Conservation (phyloP, 2,888 invertebrate species). For the Xanthorhoe spadicearia region DNA sequence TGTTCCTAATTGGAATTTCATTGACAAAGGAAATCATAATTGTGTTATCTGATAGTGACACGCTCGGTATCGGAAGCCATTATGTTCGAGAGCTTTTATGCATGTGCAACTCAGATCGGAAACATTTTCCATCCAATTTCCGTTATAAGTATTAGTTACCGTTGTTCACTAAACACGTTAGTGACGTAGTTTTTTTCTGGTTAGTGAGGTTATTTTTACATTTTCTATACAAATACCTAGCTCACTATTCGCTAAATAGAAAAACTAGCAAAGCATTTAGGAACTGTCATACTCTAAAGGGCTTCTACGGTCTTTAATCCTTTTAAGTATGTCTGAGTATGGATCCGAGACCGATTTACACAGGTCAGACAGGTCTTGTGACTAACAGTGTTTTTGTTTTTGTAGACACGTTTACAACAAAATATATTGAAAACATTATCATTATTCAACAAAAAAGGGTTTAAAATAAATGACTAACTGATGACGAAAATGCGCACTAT, state of each 20-base stretch:
- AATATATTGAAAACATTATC: neutral
- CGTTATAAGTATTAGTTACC: neutral
- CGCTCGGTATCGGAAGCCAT: conserved; percentile 17
- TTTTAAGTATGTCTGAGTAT: neutral
- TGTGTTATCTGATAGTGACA: conserved; percentile 24
- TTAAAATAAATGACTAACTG: neutral
- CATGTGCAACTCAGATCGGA: conserved; percentile 18
- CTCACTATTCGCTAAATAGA: neutral
- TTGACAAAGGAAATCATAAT: conserved; percentile 14
- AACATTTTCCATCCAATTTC: conserved; percentile 32
- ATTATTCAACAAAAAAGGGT: neutral
- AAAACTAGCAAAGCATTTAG: neutral
- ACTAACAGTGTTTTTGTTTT: neutral
- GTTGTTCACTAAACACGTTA: neutral
- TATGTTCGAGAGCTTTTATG: conserved; percentile 25
- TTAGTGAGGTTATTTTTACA: no score
- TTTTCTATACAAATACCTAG: neutral
- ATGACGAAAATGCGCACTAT: no score
- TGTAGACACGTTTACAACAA: neutral
- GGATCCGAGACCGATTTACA: neutral
- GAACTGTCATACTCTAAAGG: neutral
- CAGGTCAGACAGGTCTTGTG: conserved; percentile 1
- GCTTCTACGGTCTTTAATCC: neutral
- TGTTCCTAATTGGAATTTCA: conserved; percentile 23
- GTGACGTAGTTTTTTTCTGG: neutral